A percentile compares a stretch with the other conserved stretches of the same genome.
Conservation (phyloP, 1,140 invertebrate genomes). For the Drosophila athabasca region DNA sequence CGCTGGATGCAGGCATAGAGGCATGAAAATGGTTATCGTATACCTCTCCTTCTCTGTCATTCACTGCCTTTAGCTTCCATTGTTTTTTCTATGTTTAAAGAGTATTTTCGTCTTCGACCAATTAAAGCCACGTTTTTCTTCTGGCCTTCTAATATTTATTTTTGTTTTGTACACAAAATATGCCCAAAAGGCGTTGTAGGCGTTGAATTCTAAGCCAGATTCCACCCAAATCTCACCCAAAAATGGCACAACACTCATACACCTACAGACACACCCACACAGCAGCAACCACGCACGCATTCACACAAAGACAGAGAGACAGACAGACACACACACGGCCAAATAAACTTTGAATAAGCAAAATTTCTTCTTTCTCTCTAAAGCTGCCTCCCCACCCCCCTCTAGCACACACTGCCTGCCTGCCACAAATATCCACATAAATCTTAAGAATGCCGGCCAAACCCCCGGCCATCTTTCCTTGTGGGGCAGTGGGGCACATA, state of each 20-base stretch:
- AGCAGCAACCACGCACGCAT: slow-evolving; percentile 15
- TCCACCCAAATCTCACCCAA: slow-evolving; percentile 2
- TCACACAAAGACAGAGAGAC: neutral
- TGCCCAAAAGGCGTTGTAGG: slow-evolving; percentile 51
- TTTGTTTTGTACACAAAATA: slow-evolving; percentile 24
- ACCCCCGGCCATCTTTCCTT: slow-evolving; percentile 33
- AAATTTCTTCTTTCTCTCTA: slow-evolving; percentile 40
- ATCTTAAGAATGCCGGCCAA: slow-evolving; percentile 63
- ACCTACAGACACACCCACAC: slow-evolving; percentile 8
- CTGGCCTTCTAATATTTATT: slow-evolving; percentile 5
- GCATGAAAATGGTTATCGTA: too few relatives aligned
- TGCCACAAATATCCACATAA: slow-evolving; percentile 76
- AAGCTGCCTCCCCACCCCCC: slow-evolving; percentile 19
- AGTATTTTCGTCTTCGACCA: neutral
- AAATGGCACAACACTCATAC: slow-evolving; percentile 9
- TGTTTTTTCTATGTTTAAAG: neutral
- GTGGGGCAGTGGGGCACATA: slow-evolving; percentile 55
- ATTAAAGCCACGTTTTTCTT: neutral
- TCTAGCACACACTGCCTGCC: slow-evolving; percentile 40
- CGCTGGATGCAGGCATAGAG: too few relatives aligned
- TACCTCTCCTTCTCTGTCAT: too few relatives aligned
- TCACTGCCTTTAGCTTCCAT: neutral
- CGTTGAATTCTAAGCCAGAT: slow-evolving; percentile 41
- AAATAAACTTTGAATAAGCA: slow-evolving; percentile 82
- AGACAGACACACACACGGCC: slow-evolving; percentile 43